These are phyloP conservation scores for Yponomeuta evonymella DNA, from an alignment of 2,888 invertebrate species.

Conservation along the genomic window DNA sequence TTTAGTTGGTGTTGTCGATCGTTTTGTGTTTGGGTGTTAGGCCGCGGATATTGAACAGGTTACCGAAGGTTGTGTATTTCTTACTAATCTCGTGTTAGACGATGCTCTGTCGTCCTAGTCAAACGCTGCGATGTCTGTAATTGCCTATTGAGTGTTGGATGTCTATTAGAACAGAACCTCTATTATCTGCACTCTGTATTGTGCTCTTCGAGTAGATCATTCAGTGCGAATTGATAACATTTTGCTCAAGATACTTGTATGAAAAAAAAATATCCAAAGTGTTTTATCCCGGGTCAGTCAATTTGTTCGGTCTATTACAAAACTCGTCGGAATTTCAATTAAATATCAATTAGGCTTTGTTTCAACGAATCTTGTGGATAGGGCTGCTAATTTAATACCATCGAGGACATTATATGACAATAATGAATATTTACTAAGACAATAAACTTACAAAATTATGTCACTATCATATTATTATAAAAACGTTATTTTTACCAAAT, in stretches of 20 bases:
- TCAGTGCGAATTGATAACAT: neutral
- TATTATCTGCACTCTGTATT: neutral
- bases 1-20: neutral
- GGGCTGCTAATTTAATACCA: neutral
- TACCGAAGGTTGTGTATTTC: constrained; percentile 13
- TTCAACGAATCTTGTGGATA: neutral
- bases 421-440: constrained; percentile 2
- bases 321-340: neutral
- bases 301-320: constrained; percentile 13
- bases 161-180: constrained; percentile 3
- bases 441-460: constrained; percentile 13
- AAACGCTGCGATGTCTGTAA: constrained; percentile 1
- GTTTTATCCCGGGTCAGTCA: neutral
- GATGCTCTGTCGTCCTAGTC: constrained; percentile 1
- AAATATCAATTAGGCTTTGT: neutral
- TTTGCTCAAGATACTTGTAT: neutral
- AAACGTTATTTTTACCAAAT: constrained; percentile 22
- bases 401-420: neutral
- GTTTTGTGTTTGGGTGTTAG: neutral
- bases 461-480: constrained; percentile 19
- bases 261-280: neutral
- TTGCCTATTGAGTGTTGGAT: constrained; percentile 6
- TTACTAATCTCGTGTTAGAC: constrained; percentile 8
- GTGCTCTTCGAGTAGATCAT: neutral
- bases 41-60: neutral